Evolutionary conservation across 2,888 invertebrate species (phyloP).

Genomic region (Celastrina argiolus): DNA sequence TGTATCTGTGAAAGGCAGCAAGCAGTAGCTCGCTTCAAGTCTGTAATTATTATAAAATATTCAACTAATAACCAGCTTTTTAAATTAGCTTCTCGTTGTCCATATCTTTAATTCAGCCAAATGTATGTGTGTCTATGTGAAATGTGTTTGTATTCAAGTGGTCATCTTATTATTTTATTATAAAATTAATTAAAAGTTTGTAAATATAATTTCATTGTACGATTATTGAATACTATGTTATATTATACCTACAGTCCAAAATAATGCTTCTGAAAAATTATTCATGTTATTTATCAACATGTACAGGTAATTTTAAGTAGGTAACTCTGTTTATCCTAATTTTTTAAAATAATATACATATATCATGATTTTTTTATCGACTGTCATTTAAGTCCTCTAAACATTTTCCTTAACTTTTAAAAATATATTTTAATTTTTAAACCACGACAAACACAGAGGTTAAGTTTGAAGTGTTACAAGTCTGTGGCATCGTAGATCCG

Average conservation of each 20-base stretch:
- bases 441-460: too few species aligned
- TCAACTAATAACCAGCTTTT: background rate
- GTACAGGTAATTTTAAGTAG: constrained; percentile 75
- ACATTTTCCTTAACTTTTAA: background rate
- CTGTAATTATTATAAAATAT: background rate
- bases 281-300: constrained; percentile 66
- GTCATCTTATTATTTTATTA: constrained; percentile 5
- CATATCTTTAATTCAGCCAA: constrained; percentile 4
- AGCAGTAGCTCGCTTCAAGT: background rate
- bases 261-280: constrained; percentile 48
- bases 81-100: background rate
- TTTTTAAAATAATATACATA: constrained; percentile 71
- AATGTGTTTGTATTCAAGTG: constrained; percentile 11
- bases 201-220: constrained; percentile 58
- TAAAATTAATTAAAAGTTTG: constrained; percentile 37
- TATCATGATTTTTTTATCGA: constrained; percentile 64
- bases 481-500: too few species aligned
- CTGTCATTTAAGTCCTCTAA: constrained; percentile 42
- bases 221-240: constrained; percentile 46
- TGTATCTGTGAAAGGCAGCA: background rate
- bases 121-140: background rate
- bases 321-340: constrained; percentile 67
- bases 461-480: too few species aligned
- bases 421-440: too few species aligned
- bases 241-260: constrained; percentile 59